Percentiles rank a stretch among this genome's conserved stretches.
phyloP scores from a whole-genome alignment of 2,797 vertebrate species.

The Amblyraja radiata region DNA sequence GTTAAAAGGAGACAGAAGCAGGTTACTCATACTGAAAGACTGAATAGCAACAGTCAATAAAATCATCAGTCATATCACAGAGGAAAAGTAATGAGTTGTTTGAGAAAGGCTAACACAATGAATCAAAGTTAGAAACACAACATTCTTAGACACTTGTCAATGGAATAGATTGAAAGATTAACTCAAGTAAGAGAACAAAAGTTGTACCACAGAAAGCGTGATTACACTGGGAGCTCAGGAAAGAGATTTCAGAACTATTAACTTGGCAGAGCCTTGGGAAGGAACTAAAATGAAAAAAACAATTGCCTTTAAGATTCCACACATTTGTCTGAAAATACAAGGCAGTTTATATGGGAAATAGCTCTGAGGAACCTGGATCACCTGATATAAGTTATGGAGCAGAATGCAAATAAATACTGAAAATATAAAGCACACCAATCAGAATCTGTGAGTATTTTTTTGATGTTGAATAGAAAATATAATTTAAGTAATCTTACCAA shows the following conservation, averaged over 20 bases:
- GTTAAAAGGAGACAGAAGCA: not conserved
- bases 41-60: not conserved
- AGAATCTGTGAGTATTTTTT: not conserved
- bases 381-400: not conserved
- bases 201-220: not conserved
- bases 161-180: not conserved
- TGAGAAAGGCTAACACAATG: not conserved
- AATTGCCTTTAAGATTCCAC: not conserved
- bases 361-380: not conserved
- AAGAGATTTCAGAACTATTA: not conserved
- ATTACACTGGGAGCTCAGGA: not conserved
- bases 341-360: not conserved
- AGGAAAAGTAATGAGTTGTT: not conserved
- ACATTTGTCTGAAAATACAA: not conserved
- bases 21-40: not conserved
- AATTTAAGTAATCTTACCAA: no score
- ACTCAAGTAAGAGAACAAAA: not conserved
- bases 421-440: not conserved
- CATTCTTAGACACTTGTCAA: not conserved
- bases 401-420: not conserved
- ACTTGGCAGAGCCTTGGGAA: not conserved
- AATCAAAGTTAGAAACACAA: not conserved
- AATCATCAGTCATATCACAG: not conserved
- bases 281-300: not conserved
- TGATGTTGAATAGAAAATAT: not conserved